Conservation (phyloP, 2,113 vertebrate species). For the Sebastes schlegelii region DNA sequence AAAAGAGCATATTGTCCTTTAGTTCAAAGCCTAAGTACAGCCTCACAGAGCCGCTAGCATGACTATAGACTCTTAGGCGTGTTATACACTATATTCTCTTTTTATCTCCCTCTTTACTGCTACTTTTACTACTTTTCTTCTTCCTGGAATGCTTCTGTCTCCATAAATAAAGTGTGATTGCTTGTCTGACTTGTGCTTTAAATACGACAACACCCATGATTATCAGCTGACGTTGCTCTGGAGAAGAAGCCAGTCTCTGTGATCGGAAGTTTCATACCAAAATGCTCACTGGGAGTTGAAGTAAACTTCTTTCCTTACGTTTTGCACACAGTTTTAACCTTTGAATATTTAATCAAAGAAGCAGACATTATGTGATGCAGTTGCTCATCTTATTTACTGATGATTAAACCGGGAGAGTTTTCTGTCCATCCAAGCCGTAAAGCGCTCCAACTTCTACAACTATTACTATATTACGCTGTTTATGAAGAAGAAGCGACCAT, state of each 20-base stretch:
- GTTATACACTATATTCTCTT: not conserved
- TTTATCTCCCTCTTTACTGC: not conserved
- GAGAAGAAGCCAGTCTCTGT: not conserved
- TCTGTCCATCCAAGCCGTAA: too few species aligned
- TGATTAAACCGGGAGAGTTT: not conserved
- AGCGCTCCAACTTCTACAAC: not conserved
- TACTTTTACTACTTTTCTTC: not conserved
- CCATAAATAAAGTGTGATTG: not conserved
- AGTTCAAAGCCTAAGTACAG: not conserved
- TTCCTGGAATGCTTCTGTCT: not conserved
- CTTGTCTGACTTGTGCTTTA: not conserved
- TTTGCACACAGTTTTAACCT: not conserved
- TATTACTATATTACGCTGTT: not conserved
- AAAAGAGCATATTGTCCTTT: not conserved
- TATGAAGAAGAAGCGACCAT: not conserved
- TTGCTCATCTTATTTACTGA: not conserved
- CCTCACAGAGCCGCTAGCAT: not conserved
- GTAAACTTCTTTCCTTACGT: not conserved
- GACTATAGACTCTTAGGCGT: not conserved
- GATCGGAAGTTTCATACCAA: not conserved
- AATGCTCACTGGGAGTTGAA: not conserved
- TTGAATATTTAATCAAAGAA: not conserved
- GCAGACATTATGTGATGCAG: not conserved
- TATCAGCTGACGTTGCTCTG: not conserved
- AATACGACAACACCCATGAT: not conserved